Conservation (phyloP, 2,113 vertebrate species). For the Anguilla japonica region DNA sequence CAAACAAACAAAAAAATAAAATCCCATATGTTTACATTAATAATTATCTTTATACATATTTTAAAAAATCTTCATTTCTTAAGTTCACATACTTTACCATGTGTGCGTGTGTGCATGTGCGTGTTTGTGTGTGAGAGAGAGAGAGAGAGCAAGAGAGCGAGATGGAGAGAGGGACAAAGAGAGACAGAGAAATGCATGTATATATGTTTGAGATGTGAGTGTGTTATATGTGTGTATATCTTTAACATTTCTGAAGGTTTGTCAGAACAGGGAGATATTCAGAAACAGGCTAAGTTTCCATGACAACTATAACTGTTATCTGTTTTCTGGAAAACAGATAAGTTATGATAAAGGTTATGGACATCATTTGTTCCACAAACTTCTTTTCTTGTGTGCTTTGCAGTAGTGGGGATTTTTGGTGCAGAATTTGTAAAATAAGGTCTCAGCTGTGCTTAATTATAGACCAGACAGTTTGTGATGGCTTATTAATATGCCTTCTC, state of each 20-base stretch:
- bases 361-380: background rate
- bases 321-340: background rate
- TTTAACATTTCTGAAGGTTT: conserved; percentile 8
- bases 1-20: no score
- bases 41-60: no score
- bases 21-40: no score
- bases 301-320: conserved; percentile 13
- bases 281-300: conserved; percentile 16
- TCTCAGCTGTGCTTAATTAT: background rate
- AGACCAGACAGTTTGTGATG: background rate
- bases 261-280: background rate
- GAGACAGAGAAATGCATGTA: background rate
- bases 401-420: background rate
- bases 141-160: no score
- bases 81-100: no score
- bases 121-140: no score
- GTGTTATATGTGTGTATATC: background rate
- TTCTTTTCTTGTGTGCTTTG: background rate
- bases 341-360: background rate
- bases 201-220: background rate
- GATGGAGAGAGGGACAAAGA: background rate
- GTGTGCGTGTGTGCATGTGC: background rate
- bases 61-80: no score
- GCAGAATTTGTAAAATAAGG: background rate
- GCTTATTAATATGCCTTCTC: conserved; percentile 2